A percentile compares a stretch with the other conserved stretches of the same genome.
These are phyloP conservation scores for Drosophila kepulauana DNA, from an alignment of 1,140 invertebrate species.

Conservation along the genomic window DNA sequence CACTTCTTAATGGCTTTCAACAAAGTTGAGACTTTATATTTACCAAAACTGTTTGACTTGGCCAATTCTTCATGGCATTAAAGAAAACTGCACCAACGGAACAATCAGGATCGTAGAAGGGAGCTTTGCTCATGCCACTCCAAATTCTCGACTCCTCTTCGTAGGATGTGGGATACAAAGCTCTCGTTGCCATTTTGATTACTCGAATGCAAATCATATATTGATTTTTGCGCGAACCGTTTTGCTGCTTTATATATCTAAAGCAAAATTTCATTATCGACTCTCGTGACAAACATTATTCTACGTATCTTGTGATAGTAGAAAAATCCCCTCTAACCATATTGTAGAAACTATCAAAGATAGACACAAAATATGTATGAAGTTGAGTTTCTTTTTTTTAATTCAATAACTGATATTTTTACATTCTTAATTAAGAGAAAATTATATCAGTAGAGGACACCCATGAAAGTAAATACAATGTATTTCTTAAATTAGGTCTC, in stretches of 20 bases:
- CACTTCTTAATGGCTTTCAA: constrained; percentile 17
- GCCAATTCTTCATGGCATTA: constrained; percentile 34
- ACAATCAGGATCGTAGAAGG: constrained; percentile 35
- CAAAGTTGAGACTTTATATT: neutral
- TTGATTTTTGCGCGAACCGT: constrained; percentile 7
- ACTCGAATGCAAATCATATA: constrained; percentile 31
- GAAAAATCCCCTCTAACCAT: too few relatives aligned
- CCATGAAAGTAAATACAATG: too few relatives aligned
- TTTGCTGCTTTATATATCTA: constrained; percentile 54
- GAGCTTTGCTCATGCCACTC: constrained; percentile 40
- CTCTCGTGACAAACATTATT: neutral
- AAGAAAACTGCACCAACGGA: constrained; percentile 44
- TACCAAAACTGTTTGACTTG: constrained; percentile 63
- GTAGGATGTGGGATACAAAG: constrained; percentile 55
- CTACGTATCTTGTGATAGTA: too few relatives aligned
- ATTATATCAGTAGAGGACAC: too few relatives aligned
- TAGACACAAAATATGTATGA: too few relatives aligned
- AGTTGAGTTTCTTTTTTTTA: too few relatives aligned
- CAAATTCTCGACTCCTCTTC: constrained; percentile 59
- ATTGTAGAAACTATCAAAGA: too few relatives aligned
- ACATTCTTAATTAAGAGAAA: too few relatives aligned
- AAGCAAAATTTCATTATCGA: neutral
- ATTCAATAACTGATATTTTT: too few relatives aligned
- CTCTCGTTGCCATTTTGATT: constrained; percentile 52
- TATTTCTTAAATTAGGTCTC: too few relatives aligned